phyloP scores from a whole-genome alignment of 2,797 vertebrate genomes.

The Falco biarmicus region DNA sequence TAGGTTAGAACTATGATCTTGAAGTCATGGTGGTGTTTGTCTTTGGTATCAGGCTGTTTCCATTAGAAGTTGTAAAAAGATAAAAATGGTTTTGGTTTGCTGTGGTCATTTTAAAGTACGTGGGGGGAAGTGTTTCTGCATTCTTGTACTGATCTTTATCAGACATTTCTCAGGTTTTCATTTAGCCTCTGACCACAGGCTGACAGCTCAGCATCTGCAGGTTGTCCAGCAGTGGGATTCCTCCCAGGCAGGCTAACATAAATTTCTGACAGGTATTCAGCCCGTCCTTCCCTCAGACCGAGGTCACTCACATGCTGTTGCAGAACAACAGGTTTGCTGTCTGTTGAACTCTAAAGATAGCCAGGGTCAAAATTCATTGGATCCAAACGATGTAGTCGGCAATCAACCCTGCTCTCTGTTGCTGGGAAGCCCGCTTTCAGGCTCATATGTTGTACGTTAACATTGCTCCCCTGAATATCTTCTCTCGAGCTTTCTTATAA shows the following conservation, averaged over 20 bases:
- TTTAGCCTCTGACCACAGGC: background rate
- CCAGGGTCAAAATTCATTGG: background rate
- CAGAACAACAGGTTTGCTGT: background rate
- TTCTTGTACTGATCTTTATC: background rate
- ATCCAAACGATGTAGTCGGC: background rate
- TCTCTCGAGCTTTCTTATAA: background rate
- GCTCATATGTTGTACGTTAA: rapidly evolving
- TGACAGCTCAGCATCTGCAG: background rate
- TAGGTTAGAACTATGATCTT: background rate
- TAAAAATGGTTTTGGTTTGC: background rate
- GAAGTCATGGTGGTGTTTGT: background rate
- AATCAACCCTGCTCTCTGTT: background rate
- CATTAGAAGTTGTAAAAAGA: background rate
- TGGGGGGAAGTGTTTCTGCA: background rate
- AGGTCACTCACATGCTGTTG: background rate
- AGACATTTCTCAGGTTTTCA: background rate
- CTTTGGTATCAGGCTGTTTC: background rate
- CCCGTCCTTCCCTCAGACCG: background rate
- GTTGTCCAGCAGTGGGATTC: background rate
- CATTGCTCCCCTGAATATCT: background rate
- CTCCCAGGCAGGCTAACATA: background rate
- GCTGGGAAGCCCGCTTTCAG: background rate
- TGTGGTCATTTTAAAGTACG: background rate
- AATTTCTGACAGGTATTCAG: background rate
- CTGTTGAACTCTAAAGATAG: background rate